Evolutionary conservation across 2,113 vertebrate species (phyloP), one percentile per base, ranked within the genome.

Genomic region (Phrynocephalus versicolor): DNA sequence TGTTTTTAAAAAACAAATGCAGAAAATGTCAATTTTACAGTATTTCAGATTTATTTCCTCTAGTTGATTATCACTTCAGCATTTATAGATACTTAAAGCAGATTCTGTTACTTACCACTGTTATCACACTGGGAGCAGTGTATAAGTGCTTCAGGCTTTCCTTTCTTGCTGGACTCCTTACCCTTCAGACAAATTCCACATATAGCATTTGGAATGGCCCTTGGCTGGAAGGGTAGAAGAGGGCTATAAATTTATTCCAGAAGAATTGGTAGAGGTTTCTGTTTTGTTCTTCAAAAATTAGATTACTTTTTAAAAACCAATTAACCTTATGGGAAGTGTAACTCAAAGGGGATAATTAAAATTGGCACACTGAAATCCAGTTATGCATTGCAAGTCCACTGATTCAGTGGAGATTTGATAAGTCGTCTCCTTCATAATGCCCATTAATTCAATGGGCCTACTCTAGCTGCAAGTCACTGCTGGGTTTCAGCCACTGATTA

Each of bases 121-220:
- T 98, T 99, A 67, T 97, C 97, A 96, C 99, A 99, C 93, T 99
- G 98, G 96, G 98, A 99, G 98, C 99, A 99, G 97, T 99, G 98
- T 96, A 99, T 98, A 94, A 99, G 99, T 85, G 97, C 96, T 95
- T 99, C 99, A 87, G 98, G 96, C 91, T 97, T 98, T 95, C 98
- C 98, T 96, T 96, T 98, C 98, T 96, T 98, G 98, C 98, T 98
- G 96, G 97, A 97, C 96, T 99, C 98, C 97, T 98, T 99, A 98
- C 99, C 98, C 98, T 98, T 99, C 98, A 99, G 98, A 97, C 99
- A 99, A 97, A 99, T 99, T 95, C 99, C 99, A 99, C 99, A 99
- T 96, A 99, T 97, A 97, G 98, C 99, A 98, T 97, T 98, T 97
- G 98, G 98, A 97, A 98, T 98, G 98, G 97, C 97, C 97, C 99